phyloP scores from a whole-genome alignment of 2,888 invertebrate species.

The Acronicta aceris region DNA sequence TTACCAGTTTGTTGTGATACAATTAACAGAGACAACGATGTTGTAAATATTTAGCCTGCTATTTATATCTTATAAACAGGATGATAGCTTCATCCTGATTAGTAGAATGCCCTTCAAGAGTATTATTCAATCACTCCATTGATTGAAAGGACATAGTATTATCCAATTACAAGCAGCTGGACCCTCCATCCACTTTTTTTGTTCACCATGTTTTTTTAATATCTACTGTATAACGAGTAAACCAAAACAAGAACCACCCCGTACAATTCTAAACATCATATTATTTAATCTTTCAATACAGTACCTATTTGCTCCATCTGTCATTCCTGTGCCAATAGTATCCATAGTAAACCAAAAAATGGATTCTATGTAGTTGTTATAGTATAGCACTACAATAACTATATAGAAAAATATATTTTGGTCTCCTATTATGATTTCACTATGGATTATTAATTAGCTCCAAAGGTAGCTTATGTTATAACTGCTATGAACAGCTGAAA shows the following conservation, averaged over 20 bases:
- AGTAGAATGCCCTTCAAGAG: slow-evolving; percentile 9
- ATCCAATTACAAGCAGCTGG: not conserved
- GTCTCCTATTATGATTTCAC: too few relatives aligned
- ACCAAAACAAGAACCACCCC: not conserved
- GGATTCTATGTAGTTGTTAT: too few relatives aligned
- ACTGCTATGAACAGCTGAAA: too few relatives aligned
- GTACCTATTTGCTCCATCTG: not conserved
- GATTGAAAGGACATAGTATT: slow-evolving; percentile 12
- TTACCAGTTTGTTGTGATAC: too few relatives aligned
- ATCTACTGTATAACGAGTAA: too few relatives aligned
- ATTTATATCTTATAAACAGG: slow-evolving; percentile 5
- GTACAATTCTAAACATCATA: not conserved
- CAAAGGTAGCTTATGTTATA: too few relatives aligned
- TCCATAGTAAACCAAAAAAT: too few relatives aligned
- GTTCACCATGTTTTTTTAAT: too few relatives aligned
- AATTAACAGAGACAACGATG: too few relatives aligned
- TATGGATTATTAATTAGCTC: too few relatives aligned
- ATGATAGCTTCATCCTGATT: slow-evolving; percentile 20
- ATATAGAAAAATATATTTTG: too few relatives aligned
- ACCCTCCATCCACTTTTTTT: not conserved
- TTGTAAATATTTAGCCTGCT: not conserved
- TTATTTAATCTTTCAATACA: not conserved
- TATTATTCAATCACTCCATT: slow-evolving; percentile 27
- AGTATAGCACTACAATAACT: too few relatives aligned
- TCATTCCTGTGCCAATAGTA: not conserved